Evolutionary conservation across 1,140 invertebrate species (phyloP), one percentile per base, ranked within the genome.

Genomic region (Macrobrachium nipponense): DNA sequence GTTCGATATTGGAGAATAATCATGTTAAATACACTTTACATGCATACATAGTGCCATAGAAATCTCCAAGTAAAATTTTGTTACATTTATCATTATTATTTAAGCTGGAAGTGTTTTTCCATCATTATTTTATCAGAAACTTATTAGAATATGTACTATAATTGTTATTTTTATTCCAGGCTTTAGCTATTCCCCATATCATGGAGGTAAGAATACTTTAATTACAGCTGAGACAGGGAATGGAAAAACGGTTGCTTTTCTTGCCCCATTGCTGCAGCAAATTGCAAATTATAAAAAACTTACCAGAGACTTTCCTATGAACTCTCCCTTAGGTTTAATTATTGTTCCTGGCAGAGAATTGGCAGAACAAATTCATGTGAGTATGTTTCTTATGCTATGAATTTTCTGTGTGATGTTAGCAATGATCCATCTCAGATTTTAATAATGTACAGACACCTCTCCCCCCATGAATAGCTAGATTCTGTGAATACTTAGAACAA

Each of bases 171-270:
- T 5, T 51, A 51, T 51, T 66, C 23, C 60, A 82, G 91, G 87
- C 76, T 58, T 82, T 90, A 75, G 91, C 91, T 14, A 93, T 94
- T 78, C 92, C 93, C 20, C 87, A 90, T 73, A 89, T 98, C 61
- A 88, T 95, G 17, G 89, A 91, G 36, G 94, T 11, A 90, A 92
- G 72, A 96, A 97, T 92, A 93, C 94, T 1, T 89, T 97, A 0
- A 92, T 98, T 80, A 95, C 96, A 8, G 96, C 97, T 11, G 97
- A 98, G 92, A 98, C 97, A 60, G 98, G 98, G 5, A 97, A 96
- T 93, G 98, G 98, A 1, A 99, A 99, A 92, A 98, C 97, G 2
- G 89, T 98, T 2, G 94, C 96, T 0, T 99, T 97, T 92, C 92
- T 98, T 51, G 88, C 97, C 61, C 98, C 98, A 2, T 92, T 98